Conservation (phyloP, 2,113 vertebrate species). For the Microcebus jonahi region DNA sequence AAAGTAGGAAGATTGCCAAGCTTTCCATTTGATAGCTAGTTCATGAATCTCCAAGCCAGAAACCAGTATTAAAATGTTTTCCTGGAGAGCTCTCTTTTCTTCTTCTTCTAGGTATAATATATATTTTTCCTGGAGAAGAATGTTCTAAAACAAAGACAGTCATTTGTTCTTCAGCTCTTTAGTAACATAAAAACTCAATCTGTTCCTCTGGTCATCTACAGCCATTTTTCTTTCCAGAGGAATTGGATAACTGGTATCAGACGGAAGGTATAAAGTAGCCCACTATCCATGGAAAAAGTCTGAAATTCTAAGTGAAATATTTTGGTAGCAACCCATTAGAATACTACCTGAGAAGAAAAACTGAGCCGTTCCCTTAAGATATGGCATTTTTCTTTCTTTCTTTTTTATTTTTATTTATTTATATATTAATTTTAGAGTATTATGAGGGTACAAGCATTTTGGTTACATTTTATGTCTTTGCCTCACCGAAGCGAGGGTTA, state of each 20-base stretch:
- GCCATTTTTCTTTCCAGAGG: not conserved
- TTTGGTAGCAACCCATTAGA: not conserved
- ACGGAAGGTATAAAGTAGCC: not conserved
- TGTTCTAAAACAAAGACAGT: not conserved
- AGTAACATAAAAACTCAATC: not conserved
- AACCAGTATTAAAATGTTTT: constrained; percentile 37
- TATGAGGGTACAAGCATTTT: no score
- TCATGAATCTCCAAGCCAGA: constrained; percentile 16
- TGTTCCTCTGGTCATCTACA: not conserved
- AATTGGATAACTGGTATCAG: not conserved
- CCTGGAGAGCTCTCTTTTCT: constrained; percentile 32
- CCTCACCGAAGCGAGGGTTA: no score
- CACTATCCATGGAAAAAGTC: not conserved
- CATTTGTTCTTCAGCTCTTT: constrained; percentile 7
- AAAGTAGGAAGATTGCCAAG: constrained; percentile 18
- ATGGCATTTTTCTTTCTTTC: not conserved
- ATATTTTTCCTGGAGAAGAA: constrained; percentile 50
- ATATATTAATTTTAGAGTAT: no score
- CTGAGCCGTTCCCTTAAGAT: not conserved
- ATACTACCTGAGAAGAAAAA: not conserved
- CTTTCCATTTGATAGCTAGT: constrained; percentile 60
- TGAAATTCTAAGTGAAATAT: not conserved
- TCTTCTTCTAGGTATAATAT: constrained; percentile 38
- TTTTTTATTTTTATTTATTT: no score
- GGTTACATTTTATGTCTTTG: no score